Percentiles rank a stretch among this genome's conserved stretches.
These are phyloP conservation scores for Psittacula cyanocephala DNA, from an alignment of 2,113 vertebrate species.

Conservation along the genomic window DNA sequence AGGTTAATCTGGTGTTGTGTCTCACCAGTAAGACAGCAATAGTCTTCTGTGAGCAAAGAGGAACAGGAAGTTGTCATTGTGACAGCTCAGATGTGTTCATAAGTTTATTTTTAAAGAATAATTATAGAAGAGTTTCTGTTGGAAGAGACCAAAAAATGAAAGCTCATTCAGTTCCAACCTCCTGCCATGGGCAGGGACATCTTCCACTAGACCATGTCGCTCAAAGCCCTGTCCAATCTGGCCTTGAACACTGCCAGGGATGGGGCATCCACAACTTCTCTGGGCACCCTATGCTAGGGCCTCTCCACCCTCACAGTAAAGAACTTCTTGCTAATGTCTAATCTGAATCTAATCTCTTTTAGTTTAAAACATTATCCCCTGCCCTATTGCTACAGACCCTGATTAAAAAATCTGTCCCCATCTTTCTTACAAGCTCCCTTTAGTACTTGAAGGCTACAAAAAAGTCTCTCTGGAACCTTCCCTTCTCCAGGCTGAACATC, in stretches of 20 bases:
- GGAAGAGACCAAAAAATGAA: background rate
- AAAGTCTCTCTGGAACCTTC: background rate
- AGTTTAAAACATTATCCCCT: background rate
- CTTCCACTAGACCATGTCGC: background rate
- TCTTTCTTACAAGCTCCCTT: background rate
- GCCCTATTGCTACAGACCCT: background rate
- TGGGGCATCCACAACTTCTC: background rate
- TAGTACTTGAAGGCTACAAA: background rate
- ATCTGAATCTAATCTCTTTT: background rate
- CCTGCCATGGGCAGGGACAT: background rate
- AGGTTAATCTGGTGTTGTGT: background rate
- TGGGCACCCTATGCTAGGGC: background rate
- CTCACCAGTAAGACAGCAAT: background rate
- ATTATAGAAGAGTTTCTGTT: background rate
- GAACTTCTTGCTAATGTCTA: background rate
- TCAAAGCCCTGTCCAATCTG: background rate
- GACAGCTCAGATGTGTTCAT: background rate
- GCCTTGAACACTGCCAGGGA: background rate
- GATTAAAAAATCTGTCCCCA: background rate
- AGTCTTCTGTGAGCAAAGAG: background rate
- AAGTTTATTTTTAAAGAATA: background rate
- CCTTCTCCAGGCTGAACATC: background rate
- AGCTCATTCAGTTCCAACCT: background rate
- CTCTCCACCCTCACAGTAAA: background rate
- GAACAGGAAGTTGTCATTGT: background rate